A percentile compares a stretch with the other conserved stretches of the same genome.
Conservation (phyloP, 1,140 invertebrate genomes). For the Penaeus indicus region DNA sequence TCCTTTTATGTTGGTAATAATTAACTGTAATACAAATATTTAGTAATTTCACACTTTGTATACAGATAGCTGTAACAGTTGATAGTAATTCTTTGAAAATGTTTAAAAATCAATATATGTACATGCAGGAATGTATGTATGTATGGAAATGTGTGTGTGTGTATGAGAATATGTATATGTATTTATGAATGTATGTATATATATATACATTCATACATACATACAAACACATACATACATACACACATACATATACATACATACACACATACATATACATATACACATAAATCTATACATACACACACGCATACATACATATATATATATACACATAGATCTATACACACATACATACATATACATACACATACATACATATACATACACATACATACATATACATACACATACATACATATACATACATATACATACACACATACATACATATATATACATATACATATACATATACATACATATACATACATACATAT, state of each 20-base stretch:
- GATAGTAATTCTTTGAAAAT: not conserved
- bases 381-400: not conserved
- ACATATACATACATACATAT: not conserved
- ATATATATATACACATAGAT: not conserved
- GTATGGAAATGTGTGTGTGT: not conserved
- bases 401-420: not conserved
- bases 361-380: conserved; percentile 3
- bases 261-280: conserved; percentile 18
- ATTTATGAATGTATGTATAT: conserved; percentile 13
- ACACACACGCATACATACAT: conserved; percentile 35
- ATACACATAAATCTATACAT: conserved; percentile 28
- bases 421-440: conserved; percentile 1
- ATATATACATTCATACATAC: not conserved
- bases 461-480: conserved; percentile 1
- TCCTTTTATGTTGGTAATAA: too few relatives aligned
- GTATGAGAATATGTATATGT: not conserved
- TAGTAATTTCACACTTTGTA: too few relatives aligned
- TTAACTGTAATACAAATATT: too few relatives aligned
- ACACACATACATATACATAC: not conserved
- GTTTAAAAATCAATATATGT: not conserved
- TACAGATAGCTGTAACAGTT: not conserved
- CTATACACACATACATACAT: not conserved
- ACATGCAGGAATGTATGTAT: not conserved
- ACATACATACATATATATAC: not conserved
- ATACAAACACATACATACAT: conserved; percentile 5